These are phyloP conservation scores for Parnassius glacialis DNA, from an alignment of 2,888 invertebrate genomes.

Conservation along the genomic window DNA sequence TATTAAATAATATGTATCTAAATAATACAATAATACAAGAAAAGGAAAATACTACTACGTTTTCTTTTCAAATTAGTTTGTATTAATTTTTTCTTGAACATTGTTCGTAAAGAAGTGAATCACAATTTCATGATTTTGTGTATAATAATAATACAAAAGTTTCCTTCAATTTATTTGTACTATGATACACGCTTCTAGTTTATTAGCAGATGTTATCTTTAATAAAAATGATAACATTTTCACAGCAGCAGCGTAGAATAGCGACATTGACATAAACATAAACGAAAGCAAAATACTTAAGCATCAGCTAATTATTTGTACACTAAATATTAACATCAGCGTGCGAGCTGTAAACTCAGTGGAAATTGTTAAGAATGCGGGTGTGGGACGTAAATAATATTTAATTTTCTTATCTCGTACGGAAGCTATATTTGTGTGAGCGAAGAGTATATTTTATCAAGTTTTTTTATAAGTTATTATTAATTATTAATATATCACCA, in stretches of 20 bases:
- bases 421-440: background rate
- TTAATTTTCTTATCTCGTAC: constrained; percentile 5
- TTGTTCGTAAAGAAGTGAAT: too few species aligned
- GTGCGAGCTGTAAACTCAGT: constrained; percentile 30
- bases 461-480: too few species aligned
- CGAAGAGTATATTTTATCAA: too few species aligned
- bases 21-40: too few species aligned
- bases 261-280: constrained; percentile 21
- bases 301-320: constrained; percentile 21
- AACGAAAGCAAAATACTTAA: constrained; percentile 21
- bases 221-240: constrained; percentile 20
- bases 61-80: too few species aligned
- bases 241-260: constrained; percentile 22
- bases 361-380: background rate
- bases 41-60: too few species aligned
- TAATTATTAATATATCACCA: too few species aligned
- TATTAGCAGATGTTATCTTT: constrained; percentile 16
- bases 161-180: constrained; percentile 13
- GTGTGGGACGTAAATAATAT: background rate
- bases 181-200: constrained; percentile 4
- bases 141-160: constrained; percentile 4
- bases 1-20: too few species aligned
- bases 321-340: constrained; percentile 30
- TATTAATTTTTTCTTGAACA: too few species aligned
- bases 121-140: background rate